These are phyloP conservation scores for Dolichomitus sp. DNA, from an alignment of 2,888 invertebrate species.

Conservation along the genomic window DNA sequence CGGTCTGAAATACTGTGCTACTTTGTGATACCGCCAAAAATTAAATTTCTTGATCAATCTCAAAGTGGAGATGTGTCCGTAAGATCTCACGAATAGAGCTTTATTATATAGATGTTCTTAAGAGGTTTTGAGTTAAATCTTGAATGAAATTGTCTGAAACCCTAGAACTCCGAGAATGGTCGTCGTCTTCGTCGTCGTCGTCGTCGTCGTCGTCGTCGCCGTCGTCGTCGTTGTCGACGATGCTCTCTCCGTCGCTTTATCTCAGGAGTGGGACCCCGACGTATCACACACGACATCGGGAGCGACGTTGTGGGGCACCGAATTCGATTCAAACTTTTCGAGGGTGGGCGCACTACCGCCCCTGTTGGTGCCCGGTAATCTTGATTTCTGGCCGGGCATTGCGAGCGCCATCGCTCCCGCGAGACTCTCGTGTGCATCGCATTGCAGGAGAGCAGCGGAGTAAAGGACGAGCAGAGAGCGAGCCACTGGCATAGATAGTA, in stretches of 20 bases:
- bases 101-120: background rate
- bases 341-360: background rate
- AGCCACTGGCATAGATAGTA: constrained; percentile 44
- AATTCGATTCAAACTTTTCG: constrained; percentile 47
- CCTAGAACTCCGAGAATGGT: constrained; percentile 16
- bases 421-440: constrained; percentile 45
- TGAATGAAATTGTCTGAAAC: constrained; percentile 3
- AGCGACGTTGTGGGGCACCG: constrained; percentile 33
- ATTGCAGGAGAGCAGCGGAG: constrained; percentile 21
- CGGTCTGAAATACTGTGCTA: background rate
- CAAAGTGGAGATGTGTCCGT: background rate
- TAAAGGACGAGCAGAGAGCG: constrained; percentile 21
- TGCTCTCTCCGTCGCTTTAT: constrained; percentile 24
- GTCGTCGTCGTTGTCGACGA: constrained; percentile 3
- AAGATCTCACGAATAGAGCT: background rate
- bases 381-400: constrained; percentile 45
- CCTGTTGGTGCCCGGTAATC: constrained; percentile 31
- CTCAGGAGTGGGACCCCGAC: constrained; percentile 9
- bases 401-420: constrained; percentile 47
- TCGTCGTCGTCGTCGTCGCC: background rate
- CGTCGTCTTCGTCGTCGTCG: too few species aligned
- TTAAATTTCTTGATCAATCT: background rate
- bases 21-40: background rate
- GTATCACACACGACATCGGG: constrained; percentile 30
- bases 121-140: background rate